Evolutionary conservation across 64 coral and sea anemone genomes (phyloP).

Genomic region (Anthopleura sola): DNA sequence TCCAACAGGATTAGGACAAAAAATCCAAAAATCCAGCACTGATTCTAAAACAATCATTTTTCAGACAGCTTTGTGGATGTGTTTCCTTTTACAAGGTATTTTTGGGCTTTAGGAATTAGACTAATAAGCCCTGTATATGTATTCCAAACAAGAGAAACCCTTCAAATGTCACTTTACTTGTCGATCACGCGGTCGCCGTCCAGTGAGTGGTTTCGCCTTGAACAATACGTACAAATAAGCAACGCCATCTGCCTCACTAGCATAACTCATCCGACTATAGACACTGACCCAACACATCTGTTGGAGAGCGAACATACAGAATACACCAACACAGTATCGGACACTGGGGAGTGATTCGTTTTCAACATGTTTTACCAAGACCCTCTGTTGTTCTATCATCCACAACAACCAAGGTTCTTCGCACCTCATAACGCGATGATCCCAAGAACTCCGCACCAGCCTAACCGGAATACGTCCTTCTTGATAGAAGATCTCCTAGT

Average conservation of each 20-base stretch:
- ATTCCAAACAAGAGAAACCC: conserved; percentile 69
- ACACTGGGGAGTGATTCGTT: neutral
- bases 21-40: neutral
- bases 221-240: conserved; percentile 84
- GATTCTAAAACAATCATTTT: conserved; percentile 35
- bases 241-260: conserved; percentile 70
- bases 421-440: conserved; percentile 45
- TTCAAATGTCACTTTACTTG: conserved; percentile 70
- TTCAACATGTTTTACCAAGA: conserved; percentile 91
- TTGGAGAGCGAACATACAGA: neutral
- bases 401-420: conserved; percentile 36
- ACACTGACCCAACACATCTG: conserved; percentile 73
- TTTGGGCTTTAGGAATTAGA: conserved; percentile 36
- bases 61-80: conserved; percentile 18
- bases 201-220: conserved; percentile 45
- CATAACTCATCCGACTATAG: conserved; percentile 18
- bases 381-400: conserved; percentile 73
- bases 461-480: conserved; percentile 52
- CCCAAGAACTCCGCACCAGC: conserved; percentile 30
- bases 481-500: conserved; percentile 75
- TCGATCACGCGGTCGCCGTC: conserved; percentile 64
- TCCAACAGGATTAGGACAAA: conserved; percentile 46
- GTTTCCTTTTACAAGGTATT: conserved; percentile 9
- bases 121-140: conserved; percentile 61
- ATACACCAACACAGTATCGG: neutral